A percentile compares a stretch with the other conserved stretches of the same genome.
phyloP scores from a whole-genome alignment of 2,797 vertebrate genomes.

The Macroramphosus scolopax region DNA sequence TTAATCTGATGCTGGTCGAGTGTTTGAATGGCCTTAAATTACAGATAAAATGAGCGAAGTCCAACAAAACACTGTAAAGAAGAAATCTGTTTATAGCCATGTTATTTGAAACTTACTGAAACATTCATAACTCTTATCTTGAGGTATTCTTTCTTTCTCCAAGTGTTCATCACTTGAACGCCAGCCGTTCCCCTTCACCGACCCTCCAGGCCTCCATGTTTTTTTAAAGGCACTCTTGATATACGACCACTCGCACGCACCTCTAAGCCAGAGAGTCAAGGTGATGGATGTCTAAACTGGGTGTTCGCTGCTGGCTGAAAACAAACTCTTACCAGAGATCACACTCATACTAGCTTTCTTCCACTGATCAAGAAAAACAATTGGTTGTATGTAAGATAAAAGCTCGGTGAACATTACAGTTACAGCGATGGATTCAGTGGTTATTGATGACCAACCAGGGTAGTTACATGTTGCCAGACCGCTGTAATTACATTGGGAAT shows the following conservation, averaged over 20 bases:
- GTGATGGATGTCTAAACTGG: slow-evolving; percentile 48
- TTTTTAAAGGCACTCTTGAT: slow-evolving; percentile 35
- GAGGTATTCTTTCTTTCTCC: too few relatives aligned
- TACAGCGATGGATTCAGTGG: too few relatives aligned
- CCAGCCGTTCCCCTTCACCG: slow-evolving; percentile 10
- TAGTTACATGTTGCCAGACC: too few relatives aligned
- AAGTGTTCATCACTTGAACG: slow-evolving; percentile 23
- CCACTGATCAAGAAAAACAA: slow-evolving; percentile 1
- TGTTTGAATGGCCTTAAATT: slow-evolving; percentile 4
- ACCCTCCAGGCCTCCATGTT: slow-evolving; percentile 26
- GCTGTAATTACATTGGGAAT: too few relatives aligned
- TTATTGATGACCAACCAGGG: slow-evolving; percentile 12
- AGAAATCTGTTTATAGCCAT: too few relatives aligned
- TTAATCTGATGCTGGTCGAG: not conserved
- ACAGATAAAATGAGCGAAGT: slow-evolving; percentile 1
- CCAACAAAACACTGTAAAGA: too few relatives aligned
- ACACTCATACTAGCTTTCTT: slow-evolving; percentile 9
- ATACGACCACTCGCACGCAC: slow-evolving; percentile 22
- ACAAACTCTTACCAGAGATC: not conserved
- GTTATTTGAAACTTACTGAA: too few relatives aligned
- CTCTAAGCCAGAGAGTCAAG: slow-evolving; percentile 39
- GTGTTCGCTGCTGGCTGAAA: slow-evolving; percentile 29
- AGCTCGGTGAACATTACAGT: too few relatives aligned
- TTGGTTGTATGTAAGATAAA: too few relatives aligned
- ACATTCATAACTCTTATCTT: too few relatives aligned